These are phyloP conservation scores for Trematocara stigmaticum DNA, from an alignment of 2,113 vertebrate genomes.

Conservation along the genomic window DNA sequence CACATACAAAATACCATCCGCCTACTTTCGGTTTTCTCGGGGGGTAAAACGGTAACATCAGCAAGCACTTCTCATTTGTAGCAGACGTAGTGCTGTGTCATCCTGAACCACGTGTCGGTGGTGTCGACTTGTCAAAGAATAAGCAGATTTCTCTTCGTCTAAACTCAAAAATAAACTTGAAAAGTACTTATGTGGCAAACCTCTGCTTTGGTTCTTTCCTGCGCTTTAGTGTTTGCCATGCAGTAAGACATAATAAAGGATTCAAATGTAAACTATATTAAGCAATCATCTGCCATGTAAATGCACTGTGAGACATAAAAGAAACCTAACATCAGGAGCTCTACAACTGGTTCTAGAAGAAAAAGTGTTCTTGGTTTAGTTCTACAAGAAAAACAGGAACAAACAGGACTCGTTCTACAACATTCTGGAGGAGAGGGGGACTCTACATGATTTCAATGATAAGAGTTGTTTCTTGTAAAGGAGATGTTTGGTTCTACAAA, in stretches of 20 bases:
- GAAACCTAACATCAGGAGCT: not conserved
- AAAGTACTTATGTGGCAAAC: not conserved
- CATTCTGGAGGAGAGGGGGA: not conserved
- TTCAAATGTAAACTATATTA: conserved; percentile 2
- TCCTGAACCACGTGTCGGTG: not conserved
- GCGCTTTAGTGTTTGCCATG: not conserved
- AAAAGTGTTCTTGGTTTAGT: accelerated
- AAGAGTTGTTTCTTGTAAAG: not conserved
- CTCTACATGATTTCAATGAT: not conserved
- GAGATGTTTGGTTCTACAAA: not conserved
- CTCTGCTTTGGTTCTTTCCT: not conserved
- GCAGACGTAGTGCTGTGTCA: not conserved
- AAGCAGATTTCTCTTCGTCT: not conserved
- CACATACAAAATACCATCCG: not conserved
- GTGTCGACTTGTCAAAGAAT: not conserved
- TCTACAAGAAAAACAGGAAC: not conserved
- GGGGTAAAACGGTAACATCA: not conserved
- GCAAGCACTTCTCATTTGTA: not conserved
- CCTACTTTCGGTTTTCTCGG: not conserved
- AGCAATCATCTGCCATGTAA: conserved; percentile 53
- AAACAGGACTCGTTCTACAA: not conserved
- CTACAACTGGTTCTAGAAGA: not conserved
- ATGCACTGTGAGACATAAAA: conserved; percentile 45
- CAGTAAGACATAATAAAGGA: not conserved
- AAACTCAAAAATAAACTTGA: not conserved